A percentile compares a stretch with the other conserved stretches of the same genome.
phyloP scores from a whole-genome alignment of 2,888 invertebrate genomes.

The Cremastinae sp. region DNA sequence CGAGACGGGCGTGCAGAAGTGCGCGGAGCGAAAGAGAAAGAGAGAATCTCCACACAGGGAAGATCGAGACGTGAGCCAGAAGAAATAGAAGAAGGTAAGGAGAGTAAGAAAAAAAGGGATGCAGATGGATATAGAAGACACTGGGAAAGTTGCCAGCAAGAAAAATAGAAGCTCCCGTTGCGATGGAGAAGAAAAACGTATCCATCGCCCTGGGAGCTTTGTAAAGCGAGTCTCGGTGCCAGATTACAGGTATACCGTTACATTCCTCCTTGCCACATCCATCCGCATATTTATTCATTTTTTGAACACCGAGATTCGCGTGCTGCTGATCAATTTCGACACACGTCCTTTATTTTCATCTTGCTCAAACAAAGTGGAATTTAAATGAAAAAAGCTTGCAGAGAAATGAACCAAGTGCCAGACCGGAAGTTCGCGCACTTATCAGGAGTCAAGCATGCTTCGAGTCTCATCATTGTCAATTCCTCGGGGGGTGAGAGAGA shows the following conservation, averaged over 20 bases:
- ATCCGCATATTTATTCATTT: slow-evolving; percentile 19
- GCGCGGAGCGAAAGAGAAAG: neutral
- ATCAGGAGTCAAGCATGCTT: slow-evolving; percentile 37
- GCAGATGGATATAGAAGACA: neutral
- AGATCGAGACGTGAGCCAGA: slow-evolving; percentile 32
- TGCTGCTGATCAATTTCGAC: neutral
- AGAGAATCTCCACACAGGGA: too few relatives aligned
- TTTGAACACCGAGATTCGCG: neutral
- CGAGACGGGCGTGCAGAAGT: too few relatives aligned
- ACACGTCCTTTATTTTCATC: neutral
- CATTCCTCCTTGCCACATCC: slow-evolving; percentile 11
- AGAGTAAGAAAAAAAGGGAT: neutral
- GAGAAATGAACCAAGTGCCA: neutral
- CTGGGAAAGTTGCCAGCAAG: slow-evolving; percentile 56
- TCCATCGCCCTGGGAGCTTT: slow-evolving; percentile 42
- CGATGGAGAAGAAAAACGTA: slow-evolving; percentile 22
- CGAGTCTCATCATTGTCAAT: slow-evolving; percentile 54
- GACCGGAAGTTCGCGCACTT: neutral
- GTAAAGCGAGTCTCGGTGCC: slow-evolving; percentile 49
- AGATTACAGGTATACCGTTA: slow-evolving; percentile 47
- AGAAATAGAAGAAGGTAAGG: slow-evolving; percentile 3
- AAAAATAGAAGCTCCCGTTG: slow-evolving; percentile 37
- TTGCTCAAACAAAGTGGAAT: too few relatives aligned
- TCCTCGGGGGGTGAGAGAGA: slow-evolving; percentile 29
- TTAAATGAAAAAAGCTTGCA: too few relatives aligned